Conservation (phyloP, 2,888 invertebrate species). For the Pristionchus mayeri region DNA sequence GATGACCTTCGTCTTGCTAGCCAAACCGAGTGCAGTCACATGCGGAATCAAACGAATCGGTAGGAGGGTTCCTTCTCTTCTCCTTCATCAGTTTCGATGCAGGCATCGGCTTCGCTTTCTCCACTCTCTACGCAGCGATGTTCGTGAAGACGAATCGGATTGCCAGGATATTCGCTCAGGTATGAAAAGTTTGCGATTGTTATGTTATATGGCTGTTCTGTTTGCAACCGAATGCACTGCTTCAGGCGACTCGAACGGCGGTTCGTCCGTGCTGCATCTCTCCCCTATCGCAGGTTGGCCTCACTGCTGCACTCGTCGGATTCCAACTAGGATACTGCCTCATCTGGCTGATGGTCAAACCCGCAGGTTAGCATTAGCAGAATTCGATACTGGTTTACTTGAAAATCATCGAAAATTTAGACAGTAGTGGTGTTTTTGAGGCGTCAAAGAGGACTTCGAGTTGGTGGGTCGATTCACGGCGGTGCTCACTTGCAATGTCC, state of each 20-base stretch:
- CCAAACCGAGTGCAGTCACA: constrained; percentile 82
- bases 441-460: constrained; percentile 78
- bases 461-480: constrained; percentile 61
- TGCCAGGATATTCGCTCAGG: constrained; percentile 84
- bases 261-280: constrained; percentile 85
- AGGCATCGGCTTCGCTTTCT: constrained; percentile 83
- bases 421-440: constrained; percentile 78
- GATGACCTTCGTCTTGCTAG: constrained; percentile 84
- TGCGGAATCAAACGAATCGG: constrained; percentile 83
- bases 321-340: constrained; percentile 84
- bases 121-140: constrained; percentile 85
- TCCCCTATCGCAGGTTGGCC: constrained; percentile 82
- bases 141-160: constrained; percentile 86
- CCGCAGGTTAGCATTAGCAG: constrained; percentile 70
- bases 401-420: too few species aligned
- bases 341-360: constrained; percentile 84
- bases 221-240: background rate
- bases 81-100: constrained; percentile 4
- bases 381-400: too few species aligned
- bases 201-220: too few species aligned
- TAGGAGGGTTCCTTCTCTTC: background rate
- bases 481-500: constrained; percentile 73
- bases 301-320: constrained; percentile 80
- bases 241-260: constrained; percentile 78
- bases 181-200: constrained; percentile 79